Conservation (phyloP, 2,797 vertebrate genomes). For the Sebastes kiyomatsui region DNA sequence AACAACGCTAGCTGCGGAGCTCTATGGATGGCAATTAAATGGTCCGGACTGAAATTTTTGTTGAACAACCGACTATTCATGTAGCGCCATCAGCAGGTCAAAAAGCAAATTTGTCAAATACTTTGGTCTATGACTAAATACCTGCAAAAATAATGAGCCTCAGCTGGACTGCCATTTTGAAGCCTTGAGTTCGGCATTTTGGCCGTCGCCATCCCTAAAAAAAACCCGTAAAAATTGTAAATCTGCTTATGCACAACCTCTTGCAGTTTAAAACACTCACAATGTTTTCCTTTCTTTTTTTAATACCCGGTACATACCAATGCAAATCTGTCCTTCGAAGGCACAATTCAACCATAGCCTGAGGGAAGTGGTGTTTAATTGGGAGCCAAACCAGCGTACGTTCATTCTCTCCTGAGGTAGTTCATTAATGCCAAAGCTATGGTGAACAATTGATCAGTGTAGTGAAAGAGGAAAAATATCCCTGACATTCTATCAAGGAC, state of each 20-base stretch:
- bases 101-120: not conserved
- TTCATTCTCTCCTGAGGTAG: not conserved
- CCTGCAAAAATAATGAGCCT: not conserved
- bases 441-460: not conserved
- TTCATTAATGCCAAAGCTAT: not conserved
- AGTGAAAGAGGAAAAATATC: not conserved
- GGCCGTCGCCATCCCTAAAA: too few relatives aligned
- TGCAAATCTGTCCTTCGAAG: not conserved
- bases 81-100: not conserved
- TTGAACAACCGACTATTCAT: not conserved
- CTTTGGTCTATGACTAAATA: not conserved
- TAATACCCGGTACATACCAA: not conserved
- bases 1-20: not conserved
- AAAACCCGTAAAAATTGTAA: too few relatives aligned
- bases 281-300: not conserved
- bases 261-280: not conserved
- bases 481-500: not conserved
- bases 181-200: too few relatives aligned
- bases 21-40: not conserved
- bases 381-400: not conserved
- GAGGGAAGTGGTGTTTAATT: not conserved
- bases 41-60: not conserved
- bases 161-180: too few relatives aligned
- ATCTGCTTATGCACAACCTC: not conserved
- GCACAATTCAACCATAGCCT: not conserved